A percentile compares a stretch with the other conserved stretches of the same genome.
Conservation (phyloP, 2,113 vertebrate species). For the Eonycteris spelaea region DNA sequence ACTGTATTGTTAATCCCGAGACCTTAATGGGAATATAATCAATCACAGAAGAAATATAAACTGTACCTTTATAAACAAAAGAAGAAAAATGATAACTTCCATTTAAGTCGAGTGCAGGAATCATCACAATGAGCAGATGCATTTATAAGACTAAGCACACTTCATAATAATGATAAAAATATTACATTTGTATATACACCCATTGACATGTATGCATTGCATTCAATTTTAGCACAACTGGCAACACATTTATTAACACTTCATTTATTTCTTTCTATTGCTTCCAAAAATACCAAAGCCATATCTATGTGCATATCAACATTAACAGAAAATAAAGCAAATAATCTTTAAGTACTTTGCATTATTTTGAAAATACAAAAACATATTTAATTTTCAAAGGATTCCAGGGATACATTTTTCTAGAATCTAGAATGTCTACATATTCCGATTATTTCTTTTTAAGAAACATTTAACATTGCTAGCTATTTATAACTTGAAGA, state of each 20-base stretch:
- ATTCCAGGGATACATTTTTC: constrained; percentile 41
- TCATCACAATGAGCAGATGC: constrained; percentile 64
- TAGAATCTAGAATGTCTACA: background rate
- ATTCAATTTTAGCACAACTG: constrained; percentile 73
- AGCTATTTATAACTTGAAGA: constrained; percentile 14
- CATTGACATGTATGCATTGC: constrained; percentile 66
- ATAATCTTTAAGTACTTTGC: constrained; percentile 45
- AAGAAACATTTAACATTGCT: constrained; percentile 17
- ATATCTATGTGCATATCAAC: constrained; percentile 24
- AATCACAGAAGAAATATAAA: constrained; percentile 78
- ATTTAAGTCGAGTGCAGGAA: constrained; percentile 69
- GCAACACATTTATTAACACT: constrained; percentile 78
- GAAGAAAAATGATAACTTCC: constrained; percentile 68
- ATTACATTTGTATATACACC: constrained; percentile 52
- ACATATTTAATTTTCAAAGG: constrained; percentile 45
- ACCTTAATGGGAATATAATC: constrained; percentile 76
- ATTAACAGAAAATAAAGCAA: constrained; percentile 33
- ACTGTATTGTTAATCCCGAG: constrained; percentile 82
- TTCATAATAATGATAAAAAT: constrained; percentile 64
- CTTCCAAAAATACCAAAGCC: constrained; percentile 57
- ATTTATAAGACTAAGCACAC: constrained; percentile 75
- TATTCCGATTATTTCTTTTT: constrained; percentile 42
- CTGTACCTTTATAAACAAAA: constrained; percentile 78
- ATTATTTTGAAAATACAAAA: constrained; percentile 27
- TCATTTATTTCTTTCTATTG: constrained; percentile 77